Evolutionary conservation across 2,113 vertebrate species (phyloP).

Genomic region (Excalfactoria chinensis): DNA sequence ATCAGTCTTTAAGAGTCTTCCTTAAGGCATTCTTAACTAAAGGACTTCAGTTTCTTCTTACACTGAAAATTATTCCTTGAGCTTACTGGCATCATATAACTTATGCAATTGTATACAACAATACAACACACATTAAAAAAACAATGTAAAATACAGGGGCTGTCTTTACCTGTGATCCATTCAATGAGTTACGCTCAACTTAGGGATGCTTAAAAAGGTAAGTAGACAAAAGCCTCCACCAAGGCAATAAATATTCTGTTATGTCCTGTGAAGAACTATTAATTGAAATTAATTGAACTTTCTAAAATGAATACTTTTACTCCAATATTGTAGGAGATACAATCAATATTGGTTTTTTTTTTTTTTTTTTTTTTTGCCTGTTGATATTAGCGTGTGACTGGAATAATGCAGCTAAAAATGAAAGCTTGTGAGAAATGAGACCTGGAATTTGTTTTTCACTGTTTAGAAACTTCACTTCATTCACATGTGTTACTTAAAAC

Average conservation of each 20-base stretch:
- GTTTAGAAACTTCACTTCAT: not conserved
- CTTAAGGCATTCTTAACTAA: not conserved
- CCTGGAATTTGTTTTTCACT: not conserved
- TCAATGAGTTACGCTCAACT: not conserved
- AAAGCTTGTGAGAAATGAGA: not conserved
- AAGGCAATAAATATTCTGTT: not conserved
- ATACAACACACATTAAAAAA: too few relatives aligned
- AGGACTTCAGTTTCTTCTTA: not conserved
- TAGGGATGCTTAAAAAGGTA: not conserved
- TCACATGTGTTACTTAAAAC: accelerated
- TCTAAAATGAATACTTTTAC: not conserved
- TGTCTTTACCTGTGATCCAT: accelerated
- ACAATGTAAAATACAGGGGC: not conserved
- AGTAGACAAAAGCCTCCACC: not conserved
- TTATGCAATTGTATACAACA: accelerated
- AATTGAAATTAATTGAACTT: accelerated
- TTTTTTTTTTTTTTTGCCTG: accelerated
- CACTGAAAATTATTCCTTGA: not conserved
- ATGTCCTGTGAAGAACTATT: not conserved
- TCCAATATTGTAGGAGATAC: accelerated
- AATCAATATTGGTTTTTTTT: not conserved
- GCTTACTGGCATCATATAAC: accelerated
- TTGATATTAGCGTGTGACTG: not conserved
- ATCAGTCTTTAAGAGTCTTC: not conserved
- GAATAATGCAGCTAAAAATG: not conserved